Evolutionary conservation across 2,797 vertebrate species (phyloP).

Genomic region (Chaenodraco wilsoni): DNA sequence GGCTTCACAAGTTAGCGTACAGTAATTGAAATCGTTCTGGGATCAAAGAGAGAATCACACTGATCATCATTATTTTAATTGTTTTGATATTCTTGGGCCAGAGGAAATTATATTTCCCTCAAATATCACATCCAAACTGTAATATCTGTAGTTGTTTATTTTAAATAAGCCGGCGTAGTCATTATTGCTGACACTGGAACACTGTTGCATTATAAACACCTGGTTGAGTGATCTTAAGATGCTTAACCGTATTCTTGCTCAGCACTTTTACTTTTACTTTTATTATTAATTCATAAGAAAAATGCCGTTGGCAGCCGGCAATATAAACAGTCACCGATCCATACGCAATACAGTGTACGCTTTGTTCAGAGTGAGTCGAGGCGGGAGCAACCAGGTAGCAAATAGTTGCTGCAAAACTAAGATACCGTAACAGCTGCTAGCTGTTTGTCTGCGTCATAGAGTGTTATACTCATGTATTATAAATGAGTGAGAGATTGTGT

Average conservation of each 20-base stretch:
- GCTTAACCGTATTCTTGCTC: not conserved
- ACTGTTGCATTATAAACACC: not conserved
- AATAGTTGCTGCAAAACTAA: constrained; percentile 24
- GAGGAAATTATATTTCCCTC: too few species aligned
- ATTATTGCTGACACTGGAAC: too few species aligned
- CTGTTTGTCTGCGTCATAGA: constrained; percentile 33
- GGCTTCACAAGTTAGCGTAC: not conserved
- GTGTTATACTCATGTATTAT: constrained; percentile 2
- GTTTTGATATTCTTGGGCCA: too few species aligned
- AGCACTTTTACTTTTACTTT: not conserved
- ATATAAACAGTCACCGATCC: constrained; percentile 25
- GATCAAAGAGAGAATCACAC: too few species aligned
- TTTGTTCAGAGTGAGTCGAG: constrained; percentile 25
- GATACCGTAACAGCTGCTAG: constrained; percentile 29
- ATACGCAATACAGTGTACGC: constrained; percentile 12
- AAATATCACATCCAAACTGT: too few species aligned
- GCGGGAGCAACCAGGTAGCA: constrained; percentile 24
- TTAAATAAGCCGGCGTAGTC: too few species aligned
- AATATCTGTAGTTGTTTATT: too few species aligned
- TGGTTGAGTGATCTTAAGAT: not conserved
- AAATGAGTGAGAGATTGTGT: constrained; percentile 2
- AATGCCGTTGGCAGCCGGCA: constrained; percentile 13
- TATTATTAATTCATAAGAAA: constrained; percentile 8
- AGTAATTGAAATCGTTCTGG: too few species aligned
- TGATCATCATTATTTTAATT: too few species aligned